A percentile compares a stretch with the other conserved stretches of the same genome.
phyloP scores from a whole-genome alignment of 2,888 invertebrate genomes.

The Ganaspis brasiliensis region DNA sequence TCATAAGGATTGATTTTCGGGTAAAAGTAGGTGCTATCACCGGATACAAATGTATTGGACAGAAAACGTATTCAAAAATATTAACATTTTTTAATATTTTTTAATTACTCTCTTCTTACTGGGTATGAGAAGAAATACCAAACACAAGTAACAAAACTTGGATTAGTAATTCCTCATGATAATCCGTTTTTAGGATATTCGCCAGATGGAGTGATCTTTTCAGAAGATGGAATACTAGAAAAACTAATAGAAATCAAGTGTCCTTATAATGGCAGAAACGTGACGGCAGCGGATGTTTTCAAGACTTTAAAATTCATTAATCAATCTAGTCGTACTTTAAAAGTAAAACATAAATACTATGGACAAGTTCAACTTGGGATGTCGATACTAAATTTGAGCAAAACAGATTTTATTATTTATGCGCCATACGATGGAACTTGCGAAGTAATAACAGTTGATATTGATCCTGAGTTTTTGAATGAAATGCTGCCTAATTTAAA shows the following conservation, averaged over 20 bases:
- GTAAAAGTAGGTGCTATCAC: no score
- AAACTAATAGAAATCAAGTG: conserved; percentile 41
- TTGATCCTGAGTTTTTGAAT: conserved; percentile 19
- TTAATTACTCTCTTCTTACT: no score
- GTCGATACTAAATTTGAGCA: conserved; percentile 12
- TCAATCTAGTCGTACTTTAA: neutral
- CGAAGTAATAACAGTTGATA: conserved; percentile 26
- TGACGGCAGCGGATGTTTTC: conserved; percentile 15
- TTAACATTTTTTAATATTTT: no score
- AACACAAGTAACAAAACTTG: neutral
- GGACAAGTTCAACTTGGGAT: conserved; percentile 45
- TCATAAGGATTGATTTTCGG: no score
- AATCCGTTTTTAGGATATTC: conserved; percentile 38
- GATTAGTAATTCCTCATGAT: conserved; percentile 23
- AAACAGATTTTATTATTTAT: conserved; percentile 41
- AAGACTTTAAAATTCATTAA: conserved; percentile 19
- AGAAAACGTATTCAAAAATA: no score
- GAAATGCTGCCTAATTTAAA: conserved; percentile 17
- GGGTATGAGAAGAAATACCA: conserved; percentile 9
- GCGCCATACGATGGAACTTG: neutral
- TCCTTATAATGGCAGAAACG: conserved; percentile 22
- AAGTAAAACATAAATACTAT: conserved; percentile 43
- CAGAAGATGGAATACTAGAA: neutral
- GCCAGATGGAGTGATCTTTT: conserved; percentile 30
- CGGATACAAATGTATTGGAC: no score